Percentiles rank a stretch among this genome's conserved stretches.
phyloP scores from a whole-genome alignment of 35 echinoderm and acorn worm genomes.

The Ophiothrix spiculata region DNA sequence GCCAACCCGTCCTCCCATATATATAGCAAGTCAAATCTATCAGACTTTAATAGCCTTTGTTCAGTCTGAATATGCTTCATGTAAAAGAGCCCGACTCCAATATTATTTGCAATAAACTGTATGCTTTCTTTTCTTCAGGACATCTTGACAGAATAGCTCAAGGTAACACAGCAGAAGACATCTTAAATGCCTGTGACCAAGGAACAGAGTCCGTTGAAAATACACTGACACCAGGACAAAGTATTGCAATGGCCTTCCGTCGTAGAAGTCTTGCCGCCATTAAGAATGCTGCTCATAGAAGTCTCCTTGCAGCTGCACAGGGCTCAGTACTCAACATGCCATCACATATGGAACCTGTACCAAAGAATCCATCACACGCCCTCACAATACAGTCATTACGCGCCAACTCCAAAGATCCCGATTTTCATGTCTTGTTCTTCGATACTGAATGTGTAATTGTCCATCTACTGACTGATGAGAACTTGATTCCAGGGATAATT shows the following conservation, averaged over 20 bases:
- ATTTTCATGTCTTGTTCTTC: constrained; percentile 98
- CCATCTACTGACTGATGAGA: constrained; percentile 88
- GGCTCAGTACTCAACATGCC: constrained; percentile 65
- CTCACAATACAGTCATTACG: constrained; percentile 88
- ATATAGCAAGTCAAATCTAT: background rate
- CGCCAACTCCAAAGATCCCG: constrained; percentile 81
- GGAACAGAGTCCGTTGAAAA: constrained; percentile 60
- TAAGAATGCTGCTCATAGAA: constrained; percentile 78
- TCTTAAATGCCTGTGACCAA: constrained; percentile 80
- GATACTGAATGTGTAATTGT: constrained; percentile 88
- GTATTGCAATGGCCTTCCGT: constrained; percentile 95
- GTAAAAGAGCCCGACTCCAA: too few species aligned
- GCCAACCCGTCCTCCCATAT: too few species aligned
- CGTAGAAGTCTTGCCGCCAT: constrained; percentile 88
- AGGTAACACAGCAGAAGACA: constrained; percentile 90
- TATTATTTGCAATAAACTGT: too few species aligned
- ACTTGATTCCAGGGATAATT: constrained; percentile 90
- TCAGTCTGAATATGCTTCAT: too few species aligned
- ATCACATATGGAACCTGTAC: constrained; percentile 34
- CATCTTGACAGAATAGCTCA: constrained; percentile 94
- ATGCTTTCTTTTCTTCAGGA: constrained; percentile 57
- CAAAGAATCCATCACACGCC: constrained; percentile 81
- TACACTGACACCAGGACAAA: constrained; percentile 89
- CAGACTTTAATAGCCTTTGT: background rate
- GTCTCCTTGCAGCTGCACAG: constrained; percentile 84